Base-by-base conservation (phyloP, 2,797 vertebrate genomes). In the Hyperoplus immaculatus region DNA sequence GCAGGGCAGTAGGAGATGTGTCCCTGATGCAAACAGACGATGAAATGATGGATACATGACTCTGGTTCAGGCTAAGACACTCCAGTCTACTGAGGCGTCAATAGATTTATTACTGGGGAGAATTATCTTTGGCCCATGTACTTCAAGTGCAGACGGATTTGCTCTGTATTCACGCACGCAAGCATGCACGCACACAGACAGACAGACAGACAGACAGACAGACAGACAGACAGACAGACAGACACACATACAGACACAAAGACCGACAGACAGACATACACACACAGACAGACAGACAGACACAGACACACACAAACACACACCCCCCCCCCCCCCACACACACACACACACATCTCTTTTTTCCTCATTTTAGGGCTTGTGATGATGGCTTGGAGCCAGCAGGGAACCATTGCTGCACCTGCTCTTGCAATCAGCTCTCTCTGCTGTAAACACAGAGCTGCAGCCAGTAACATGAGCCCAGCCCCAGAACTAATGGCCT, bases 371-470 rank as follows among this genome's bases (percentile, higher is more conserved):
- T 69, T 58, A 15, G 6, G n/a, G 43, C 43, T 8, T 13, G 49
- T 15, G 50, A 41, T 45, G 29, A 29, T 83, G 86, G 78, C 83
- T 13, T 2, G 0, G 11, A 69, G 78, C 86, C 83, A 85, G 55
- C 46, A 65, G 53, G 29, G 57, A 67, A 54, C 18, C 38, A 5
- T 8, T 0, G 54, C 69, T 15, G 76, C 71, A 89, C 75, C 83
- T 89, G 80, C 58, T 82, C 70, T 36, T 43, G 56, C 54, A 58
- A 62, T 67, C 78, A 64, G 45, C 1, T 18, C 43, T 75, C n/a
- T 63, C 39, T 59, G 68, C 66, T 82, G 64, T 45, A 79, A 85
- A 77, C 81, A 67, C 61, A 8, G 45, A 42, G 67, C 57, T 9
- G 46, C 49, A 57, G 77, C 74, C 77, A 78, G 78, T 64, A 55